Evolutionary conservation across 2,888 invertebrate species (phyloP).

Genomic region (Lomographa bimaculata): DNA sequence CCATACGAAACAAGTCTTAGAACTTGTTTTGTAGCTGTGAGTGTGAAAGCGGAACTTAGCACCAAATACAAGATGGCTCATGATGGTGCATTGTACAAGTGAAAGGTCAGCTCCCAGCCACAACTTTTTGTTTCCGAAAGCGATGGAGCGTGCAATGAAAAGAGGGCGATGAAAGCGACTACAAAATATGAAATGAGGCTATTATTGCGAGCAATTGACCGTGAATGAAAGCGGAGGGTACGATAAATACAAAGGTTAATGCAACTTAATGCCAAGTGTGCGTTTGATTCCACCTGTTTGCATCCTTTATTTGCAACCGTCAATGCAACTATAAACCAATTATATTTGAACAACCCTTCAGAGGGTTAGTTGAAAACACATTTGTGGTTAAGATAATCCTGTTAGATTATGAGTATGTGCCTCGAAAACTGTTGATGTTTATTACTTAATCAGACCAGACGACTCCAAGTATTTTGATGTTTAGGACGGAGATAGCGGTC

Average conservation of each 20-base stretch:
- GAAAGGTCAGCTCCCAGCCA: conserved; percentile 10
- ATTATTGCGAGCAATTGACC: conserved; percentile 12
- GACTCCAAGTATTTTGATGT: too few relatives aligned
- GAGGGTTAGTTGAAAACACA: background rate
- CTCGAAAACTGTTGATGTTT: too few relatives aligned
- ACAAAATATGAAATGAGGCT: conserved; percentile 13
- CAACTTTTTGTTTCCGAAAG: conserved; percentile 1
- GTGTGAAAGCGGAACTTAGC: too few relatives aligned
- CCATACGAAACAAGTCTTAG: too few relatives aligned
- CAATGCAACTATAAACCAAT: background rate
- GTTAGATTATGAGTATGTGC: too few relatives aligned
- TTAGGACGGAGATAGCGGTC: too few relatives aligned
- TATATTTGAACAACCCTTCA: background rate
- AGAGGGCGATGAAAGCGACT: conserved; percentile 1
- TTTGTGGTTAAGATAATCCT: too few relatives aligned
- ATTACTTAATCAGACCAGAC: too few relatives aligned
- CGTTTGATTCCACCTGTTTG: conserved; percentile 6
- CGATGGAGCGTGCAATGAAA: conserved; percentile 13
- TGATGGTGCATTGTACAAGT: conserved; percentile 9
- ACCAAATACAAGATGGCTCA: too few relatives aligned
- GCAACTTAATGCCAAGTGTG: background rate
- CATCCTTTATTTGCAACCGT: conserved; percentile 1
- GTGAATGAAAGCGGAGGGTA: conserved; percentile 10
- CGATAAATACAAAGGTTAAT: conserved; percentile 4
- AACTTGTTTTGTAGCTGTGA: too few relatives aligned